Evolutionary conservation across 2,888 invertebrate genomes (phyloP).

Genomic region (Anoncus sp.): DNA sequence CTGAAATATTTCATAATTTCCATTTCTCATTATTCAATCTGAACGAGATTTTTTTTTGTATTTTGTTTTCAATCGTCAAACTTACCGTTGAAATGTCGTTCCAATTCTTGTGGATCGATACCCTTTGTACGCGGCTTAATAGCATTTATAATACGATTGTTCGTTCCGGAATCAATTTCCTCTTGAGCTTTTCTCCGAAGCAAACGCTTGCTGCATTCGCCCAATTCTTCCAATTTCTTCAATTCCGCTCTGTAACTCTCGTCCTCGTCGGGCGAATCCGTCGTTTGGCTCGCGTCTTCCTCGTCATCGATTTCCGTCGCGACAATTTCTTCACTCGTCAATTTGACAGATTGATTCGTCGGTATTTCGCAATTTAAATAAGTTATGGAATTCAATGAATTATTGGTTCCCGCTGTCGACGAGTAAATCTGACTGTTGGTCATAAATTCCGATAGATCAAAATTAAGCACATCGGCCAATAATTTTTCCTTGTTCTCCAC

Average conservation of each 20-base stretch:
- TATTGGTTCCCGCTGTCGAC: slow-evolving; percentile 66
- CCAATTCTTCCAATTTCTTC: slow-evolving; percentile 76
- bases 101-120: slow-evolving; percentile 69
- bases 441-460: slow-evolving; percentile 83
- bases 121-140: slow-evolving; percentile 27
- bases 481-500: slow-evolving; percentile 91
- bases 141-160: slow-evolving; percentile 36
- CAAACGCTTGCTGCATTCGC: slow-evolving; percentile 77
- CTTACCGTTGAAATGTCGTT: slow-evolving; percentile 76
- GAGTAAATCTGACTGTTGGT: slow-evolving; percentile 70
- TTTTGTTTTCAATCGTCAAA: slow-evolving; percentile 22
- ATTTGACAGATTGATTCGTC: slow-evolving; percentile 35
- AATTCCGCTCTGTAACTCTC: slow-evolving; percentile 79
- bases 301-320: slow-evolving; percentile 14
- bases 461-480: slow-evolving; percentile 87
- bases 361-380: slow-evolving; percentile 68
- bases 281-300: slow-evolving; percentile 31
- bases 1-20: slow-evolving; percentile 69
- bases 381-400: slow-evolving; percentile 67
- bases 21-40: slow-evolving; percentile 7
- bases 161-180: slow-evolving; percentile 42
- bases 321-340: background rate
- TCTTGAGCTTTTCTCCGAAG: slow-evolving; percentile 68
- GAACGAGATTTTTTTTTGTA: background rate
- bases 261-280: slow-evolving; percentile 25